phyloP scores from a whole-genome alignment of 2,797 vertebrate genomes.

The Mallotus villosus region DNA sequence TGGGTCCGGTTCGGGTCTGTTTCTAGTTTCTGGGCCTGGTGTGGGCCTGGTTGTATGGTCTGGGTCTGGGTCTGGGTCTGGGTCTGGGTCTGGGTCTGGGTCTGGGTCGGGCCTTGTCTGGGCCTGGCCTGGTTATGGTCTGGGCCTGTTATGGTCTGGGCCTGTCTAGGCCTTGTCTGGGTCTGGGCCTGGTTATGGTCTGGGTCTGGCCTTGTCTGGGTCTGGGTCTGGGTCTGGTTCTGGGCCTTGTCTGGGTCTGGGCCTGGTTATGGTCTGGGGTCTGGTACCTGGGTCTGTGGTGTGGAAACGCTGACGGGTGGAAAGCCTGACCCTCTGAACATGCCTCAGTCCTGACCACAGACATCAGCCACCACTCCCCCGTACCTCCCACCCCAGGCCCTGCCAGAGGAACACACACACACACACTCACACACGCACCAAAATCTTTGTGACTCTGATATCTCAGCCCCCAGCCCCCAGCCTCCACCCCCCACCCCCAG shows the following conservation, averaged over 20 bases:
- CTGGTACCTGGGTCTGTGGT: background rate
- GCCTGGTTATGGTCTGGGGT: background rate
- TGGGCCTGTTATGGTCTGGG: background rate
- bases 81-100: too few relatives aligned
- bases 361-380: background rate
- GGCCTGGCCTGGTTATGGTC: background rate
- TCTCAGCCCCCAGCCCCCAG: background rate
- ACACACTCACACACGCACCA: background rate
- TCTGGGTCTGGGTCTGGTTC: background rate
- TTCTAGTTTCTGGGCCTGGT: background rate
- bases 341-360: slow-evolving; percentile 3
- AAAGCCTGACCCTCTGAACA: slow-evolving; percentile 30
- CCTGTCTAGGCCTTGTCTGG: background rate
- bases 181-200: background rate
- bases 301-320: slow-evolving; percentile 33
- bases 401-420: slow-evolving; percentile 2
- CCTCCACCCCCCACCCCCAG: background rate
- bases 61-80: too few relatives aligned
- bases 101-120: too few relatives aligned
- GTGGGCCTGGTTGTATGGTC: too few relatives aligned
- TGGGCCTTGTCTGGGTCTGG: background rate
- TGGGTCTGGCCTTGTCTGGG: background rate
- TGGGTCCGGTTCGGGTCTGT: background rate
- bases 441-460: background rate
- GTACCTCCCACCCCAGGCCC: background rate